Base-by-base conservation (phyloP, 2,888 invertebrate species). In the Exephanes ischioxanthus region DNA sequence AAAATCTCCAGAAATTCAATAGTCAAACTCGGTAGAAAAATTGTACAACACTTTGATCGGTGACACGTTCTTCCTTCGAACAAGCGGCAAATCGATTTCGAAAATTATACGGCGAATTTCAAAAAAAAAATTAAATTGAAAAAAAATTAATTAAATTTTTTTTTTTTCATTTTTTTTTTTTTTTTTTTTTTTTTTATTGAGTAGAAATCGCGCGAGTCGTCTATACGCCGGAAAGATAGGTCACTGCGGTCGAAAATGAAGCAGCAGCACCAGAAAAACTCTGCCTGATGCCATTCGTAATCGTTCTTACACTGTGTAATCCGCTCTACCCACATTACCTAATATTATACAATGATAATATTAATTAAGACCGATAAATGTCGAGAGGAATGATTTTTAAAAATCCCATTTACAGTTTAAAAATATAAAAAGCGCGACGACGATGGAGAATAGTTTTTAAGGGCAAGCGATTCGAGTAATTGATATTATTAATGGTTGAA, bases 401-500 rank as follows among this genome's bases (percentile, higher is more conserved):
- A 30, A 30, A 63, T 63, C 30, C 33, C 33, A 16, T 30, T 63
- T 33, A n/a, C 26, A 16, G 30, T 33, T 63, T n/a, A 9, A 63
- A 63, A 0, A 33, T n/a, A 16, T n/a, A 76, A 45, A 70, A 77
- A 83, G 77, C 80, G 76, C 84, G 86, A 80, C 80, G 80, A 67
- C 53, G 77, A 73, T 83, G 80, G 75, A 75, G 51, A 78, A 55
- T 84, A 72, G 66, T 30, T 63, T 45, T 78, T 83, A 82, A 83
- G 84, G 70, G 77, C 67, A 76, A 77, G 58, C 53, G 80, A 84
- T 80, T 82, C 72, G 30, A 78, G 66, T 77, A 58, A 76, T 68
- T 75, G 68, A 83, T 85, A 82, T 85, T 85, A 85, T 81, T 80
- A 80, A 83, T 84, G 80, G 68, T 85, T 87, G 80, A 83, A 83